Evolutionary conservation across 2,888 invertebrate genomes (phyloP).

Genomic region (Sthenelais limicola): DNA sequence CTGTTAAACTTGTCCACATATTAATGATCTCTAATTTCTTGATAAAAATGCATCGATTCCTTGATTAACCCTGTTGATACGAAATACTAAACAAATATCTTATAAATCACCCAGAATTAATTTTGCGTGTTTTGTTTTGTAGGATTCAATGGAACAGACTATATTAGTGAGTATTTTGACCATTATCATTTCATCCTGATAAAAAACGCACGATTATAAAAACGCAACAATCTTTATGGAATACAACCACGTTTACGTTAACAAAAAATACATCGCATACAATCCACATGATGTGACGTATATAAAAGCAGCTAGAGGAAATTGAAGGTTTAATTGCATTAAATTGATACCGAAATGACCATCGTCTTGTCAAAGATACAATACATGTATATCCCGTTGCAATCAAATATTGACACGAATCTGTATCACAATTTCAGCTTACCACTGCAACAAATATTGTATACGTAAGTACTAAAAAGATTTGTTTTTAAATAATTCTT

Average conservation of each 20-base stretch:
- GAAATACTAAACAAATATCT: too few relatives aligned
- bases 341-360: neutral
- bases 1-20: too few relatives aligned
- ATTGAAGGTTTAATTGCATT: neutral
- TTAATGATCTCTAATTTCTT: too few relatives aligned
- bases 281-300: too few relatives aligned
- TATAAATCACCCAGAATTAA: too few relatives aligned
- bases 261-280: too few relatives aligned
- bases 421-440: constrained; percentile 49
- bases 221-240: neutral
- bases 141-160: constrained; percentile 33
- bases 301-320: too few relatives aligned
- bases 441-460: constrained; percentile 51
- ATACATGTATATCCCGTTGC: neutral
- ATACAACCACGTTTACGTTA: neutral
- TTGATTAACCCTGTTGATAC: too few relatives aligned
- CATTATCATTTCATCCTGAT: too few relatives aligned
- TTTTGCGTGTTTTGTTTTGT: too few relatives aligned
- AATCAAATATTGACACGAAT: neutral
- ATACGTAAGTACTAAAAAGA: constrained; percentile 52
- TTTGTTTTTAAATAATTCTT: constrained; percentile 5
- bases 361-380: neutral
- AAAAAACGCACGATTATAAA: neutral
- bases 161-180: constrained; percentile 20
- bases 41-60: too few relatives aligned